Evolutionary conservation across 2,797 vertebrate species (phyloP).

Genomic region (Decapterus maruadsi): DNA sequence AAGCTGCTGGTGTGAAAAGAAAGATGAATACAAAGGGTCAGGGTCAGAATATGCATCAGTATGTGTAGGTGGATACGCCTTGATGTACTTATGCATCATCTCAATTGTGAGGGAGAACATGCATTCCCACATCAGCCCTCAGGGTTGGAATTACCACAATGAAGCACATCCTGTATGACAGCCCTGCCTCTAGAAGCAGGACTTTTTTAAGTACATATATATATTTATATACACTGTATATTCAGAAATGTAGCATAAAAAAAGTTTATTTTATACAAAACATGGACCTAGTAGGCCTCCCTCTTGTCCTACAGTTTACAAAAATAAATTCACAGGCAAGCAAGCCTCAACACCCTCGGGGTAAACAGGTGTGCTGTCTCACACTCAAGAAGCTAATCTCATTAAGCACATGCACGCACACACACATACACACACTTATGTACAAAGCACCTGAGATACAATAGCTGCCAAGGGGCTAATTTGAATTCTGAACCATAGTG

Average conservation of each 20-base stretch:
- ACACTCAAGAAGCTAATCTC: slow-evolving; percentile 61
- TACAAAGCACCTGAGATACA: slow-evolving; percentile 72
- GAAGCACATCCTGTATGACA: background rate
- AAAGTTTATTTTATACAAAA: slow-evolving; percentile 69
- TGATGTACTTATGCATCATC: slow-evolving; percentile 38
- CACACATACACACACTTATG: slow-evolving; percentile 19
- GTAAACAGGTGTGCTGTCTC: slow-evolving; percentile 62
- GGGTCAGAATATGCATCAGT: slow-evolving; percentile 24
- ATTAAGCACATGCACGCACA: slow-evolving; percentile 36
- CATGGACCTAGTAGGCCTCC: slow-evolving; percentile 21
- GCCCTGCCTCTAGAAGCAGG: background rate
- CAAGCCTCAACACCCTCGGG: slow-evolving; percentile 48
- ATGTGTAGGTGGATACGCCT: slow-evolving; percentile 33
- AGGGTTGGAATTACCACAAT: background rate
- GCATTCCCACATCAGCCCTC: slow-evolving; percentile 16
- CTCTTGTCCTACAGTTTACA: slow-evolving; percentile 63
- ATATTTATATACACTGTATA: too few relatives aligned
- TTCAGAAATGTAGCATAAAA: slow-evolving; percentile 7
- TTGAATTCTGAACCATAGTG: slow-evolving; percentile 50
- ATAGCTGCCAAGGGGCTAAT: slow-evolving; percentile 75
- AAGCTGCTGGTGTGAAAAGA: slow-evolving; percentile 21
- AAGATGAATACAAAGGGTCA: slow-evolving; percentile 23
- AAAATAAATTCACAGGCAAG: slow-evolving; percentile 72
- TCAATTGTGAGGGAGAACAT: slow-evolving; percentile 20
- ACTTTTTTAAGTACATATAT: background rate